Conservation (phyloP, 2,888 invertebrate genomes). For the Dicyrtoma fusca region DNA sequence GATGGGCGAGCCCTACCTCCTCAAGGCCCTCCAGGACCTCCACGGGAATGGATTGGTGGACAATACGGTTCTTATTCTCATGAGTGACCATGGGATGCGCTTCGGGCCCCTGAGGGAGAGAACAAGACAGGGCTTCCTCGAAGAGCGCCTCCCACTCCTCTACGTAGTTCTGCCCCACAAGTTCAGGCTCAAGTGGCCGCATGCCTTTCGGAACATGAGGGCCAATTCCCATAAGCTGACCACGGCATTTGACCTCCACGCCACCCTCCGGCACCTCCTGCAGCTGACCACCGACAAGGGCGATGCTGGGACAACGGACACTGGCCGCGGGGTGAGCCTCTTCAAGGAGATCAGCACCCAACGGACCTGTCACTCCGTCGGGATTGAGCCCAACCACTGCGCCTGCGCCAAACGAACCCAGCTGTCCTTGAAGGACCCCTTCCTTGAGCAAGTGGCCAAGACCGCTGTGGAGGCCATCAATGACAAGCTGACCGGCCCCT, state of each 20-base stretch:
- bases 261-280: conserved; percentile 34
- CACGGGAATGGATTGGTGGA: neutral
- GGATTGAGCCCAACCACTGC: conserved; percentile 39
- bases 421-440: no score
- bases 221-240: conserved; percentile 37
- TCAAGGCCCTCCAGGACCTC: neutral
- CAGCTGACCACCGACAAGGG: no score
- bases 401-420: conserved; percentile 10
- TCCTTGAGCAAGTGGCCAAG: no score
- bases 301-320: no score
- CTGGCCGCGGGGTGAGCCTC: no score
- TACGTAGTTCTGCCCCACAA: neutral
- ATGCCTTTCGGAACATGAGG: conserved; percentile 28
- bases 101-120: neutral
- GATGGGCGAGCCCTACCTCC: neutral
- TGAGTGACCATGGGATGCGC: neutral
- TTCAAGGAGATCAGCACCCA: neutral
- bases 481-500: neutral
- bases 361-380: conserved; percentile 36
- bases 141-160: neutral
- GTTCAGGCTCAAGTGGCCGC: neutral
- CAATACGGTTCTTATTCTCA: neutral
- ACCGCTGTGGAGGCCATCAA: neutral
- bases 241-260: conserved; percentile 37
- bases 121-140: neutral